Evolutionary conservation across 2,113 vertebrate species (phyloP).

Genomic region (Gulo gulo): DNA sequence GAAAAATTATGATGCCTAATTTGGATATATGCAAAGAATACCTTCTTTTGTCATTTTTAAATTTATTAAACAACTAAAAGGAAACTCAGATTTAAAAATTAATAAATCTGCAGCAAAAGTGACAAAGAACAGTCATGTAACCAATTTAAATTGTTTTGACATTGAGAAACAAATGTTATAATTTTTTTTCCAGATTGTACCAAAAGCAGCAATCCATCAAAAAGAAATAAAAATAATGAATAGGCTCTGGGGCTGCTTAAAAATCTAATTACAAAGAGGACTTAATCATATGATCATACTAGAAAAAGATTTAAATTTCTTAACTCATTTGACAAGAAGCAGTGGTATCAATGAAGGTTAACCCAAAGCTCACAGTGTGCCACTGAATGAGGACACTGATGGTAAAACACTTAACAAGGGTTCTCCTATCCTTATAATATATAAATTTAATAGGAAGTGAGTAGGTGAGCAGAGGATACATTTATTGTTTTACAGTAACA

Average conservation of each 20-base stretch:
- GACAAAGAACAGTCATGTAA: constrained; percentile 25
- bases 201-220: constrained; percentile 30
- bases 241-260: neutral
- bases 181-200: neutral
- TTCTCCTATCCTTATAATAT: neutral
- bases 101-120: neutral
- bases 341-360: neutral
- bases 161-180: constrained; percentile 4
- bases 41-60: constrained; percentile 1
- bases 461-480: neutral
- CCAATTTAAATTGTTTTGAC: constrained; percentile 37
- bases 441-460: neutral
- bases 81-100: constrained; percentile 35
- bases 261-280: constrained; percentile 5
- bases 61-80: neutral
- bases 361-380: neutral
- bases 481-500: neutral
- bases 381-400: neutral
- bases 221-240: constrained; percentile 45
- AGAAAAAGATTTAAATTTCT: neutral
- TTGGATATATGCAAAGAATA: neutral
- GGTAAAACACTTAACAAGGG: neutral
- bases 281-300: neutral
- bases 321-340: neutral
- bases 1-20: constrained; percentile 10